phyloP scores from a whole-genome alignment of 2,888 invertebrate species.

The Acanthosoma haemorrhoidale region DNA sequence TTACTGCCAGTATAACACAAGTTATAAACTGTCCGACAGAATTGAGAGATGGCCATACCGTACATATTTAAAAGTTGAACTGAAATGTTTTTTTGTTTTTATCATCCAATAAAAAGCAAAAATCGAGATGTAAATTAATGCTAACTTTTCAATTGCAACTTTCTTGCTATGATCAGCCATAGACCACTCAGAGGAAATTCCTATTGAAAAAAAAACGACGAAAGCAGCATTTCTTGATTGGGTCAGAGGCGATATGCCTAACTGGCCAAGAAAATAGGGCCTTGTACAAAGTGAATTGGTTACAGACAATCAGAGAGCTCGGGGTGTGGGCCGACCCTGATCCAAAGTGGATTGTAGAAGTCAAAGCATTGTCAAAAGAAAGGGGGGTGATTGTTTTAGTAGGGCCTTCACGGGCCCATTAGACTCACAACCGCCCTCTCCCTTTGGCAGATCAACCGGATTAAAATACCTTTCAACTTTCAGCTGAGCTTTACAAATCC shows the following conservation, averaged over 20 bases:
- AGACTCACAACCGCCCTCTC: neutral
- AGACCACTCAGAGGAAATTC: too few species aligned
- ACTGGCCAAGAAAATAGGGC: conserved; percentile 13
- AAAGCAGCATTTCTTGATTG: neutral
- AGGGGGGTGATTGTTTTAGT: conserved; percentile 20
- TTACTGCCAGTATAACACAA: too few species aligned
- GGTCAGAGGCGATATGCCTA: neutral
- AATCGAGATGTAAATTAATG: too few species aligned
- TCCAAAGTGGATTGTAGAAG: conserved; percentile 27
- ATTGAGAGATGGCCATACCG: too few species aligned
- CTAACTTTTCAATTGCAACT: too few species aligned
- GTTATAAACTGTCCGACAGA: too few species aligned
- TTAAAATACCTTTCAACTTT: conserved; percentile 21
- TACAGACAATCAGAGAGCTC: conserved; percentile 36
- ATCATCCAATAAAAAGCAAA: too few species aligned
- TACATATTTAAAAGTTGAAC: too few species aligned
- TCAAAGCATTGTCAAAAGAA: conserved; percentile 29
- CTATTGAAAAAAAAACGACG: neutral
- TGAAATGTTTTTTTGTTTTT: too few species aligned
- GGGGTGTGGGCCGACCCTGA: neutral
- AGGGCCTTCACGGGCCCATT: neutral
- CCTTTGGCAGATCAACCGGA: neutral
- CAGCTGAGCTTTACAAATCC: conserved; percentile 1
- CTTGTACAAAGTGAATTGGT: conserved; percentile 35
- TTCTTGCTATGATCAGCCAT: too few species aligned